Percentiles rank a stretch among this genome's conserved stretches.
These are phyloP conservation scores for Archips crataeganus DNA, from an alignment of 2,888 invertebrate species.

Conservation along the genomic window DNA sequence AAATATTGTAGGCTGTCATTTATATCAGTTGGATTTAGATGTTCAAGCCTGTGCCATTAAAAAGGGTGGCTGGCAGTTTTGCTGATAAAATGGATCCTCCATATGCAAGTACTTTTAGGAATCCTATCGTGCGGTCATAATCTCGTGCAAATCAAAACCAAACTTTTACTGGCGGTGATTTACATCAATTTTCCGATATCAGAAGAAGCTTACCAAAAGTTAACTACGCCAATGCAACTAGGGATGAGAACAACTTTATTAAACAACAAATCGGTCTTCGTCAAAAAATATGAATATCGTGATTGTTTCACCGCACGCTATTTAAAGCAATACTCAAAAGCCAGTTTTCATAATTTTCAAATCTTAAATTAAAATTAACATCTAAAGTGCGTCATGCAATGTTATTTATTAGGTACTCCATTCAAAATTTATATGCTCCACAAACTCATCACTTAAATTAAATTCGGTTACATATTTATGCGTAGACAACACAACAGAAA, in stretches of 20 bases:
- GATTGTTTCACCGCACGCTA: slow-evolving; percentile 47
- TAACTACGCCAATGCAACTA: slow-evolving; percentile 57
- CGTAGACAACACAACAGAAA: slow-evolving; percentile 11
- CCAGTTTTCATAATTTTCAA: neutral
- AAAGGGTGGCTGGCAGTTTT: slow-evolving; percentile 32
- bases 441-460: neutral
- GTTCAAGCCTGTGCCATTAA: slow-evolving; percentile 50
- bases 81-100: slow-evolving; percentile 26
- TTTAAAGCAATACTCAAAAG: slow-evolving; percentile 37
- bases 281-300: slow-evolving; percentile 84
- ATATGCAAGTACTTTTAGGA: slow-evolving; percentile 23
- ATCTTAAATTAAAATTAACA: slow-evolving; percentile 25
- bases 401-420: slow-evolving; percentile 2
- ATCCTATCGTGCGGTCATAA: slow-evolving; percentile 52
- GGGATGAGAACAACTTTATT: slow-evolving; percentile 44
- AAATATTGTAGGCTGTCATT: slow-evolving; percentile 79
- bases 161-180: slow-evolving; percentile 60
- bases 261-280: slow-evolving; percentile 38
- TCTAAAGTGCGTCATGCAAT: slow-evolving; percentile 24
- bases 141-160: slow-evolving; percentile 71
- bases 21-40: slow-evolving; percentile 57
- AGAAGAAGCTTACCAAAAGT: slow-evolving; percentile 53
- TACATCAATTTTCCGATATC: slow-evolving; percentile 44
- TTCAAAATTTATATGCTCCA: neutral
- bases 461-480: slow-evolving; percentile 4